A percentile compares a stretch with the other conserved stretches of the same genome.
Evolutionary conservation across 2,113 vertebrate species (phyloP).

Genomic region (Mobula birostris): DNA sequence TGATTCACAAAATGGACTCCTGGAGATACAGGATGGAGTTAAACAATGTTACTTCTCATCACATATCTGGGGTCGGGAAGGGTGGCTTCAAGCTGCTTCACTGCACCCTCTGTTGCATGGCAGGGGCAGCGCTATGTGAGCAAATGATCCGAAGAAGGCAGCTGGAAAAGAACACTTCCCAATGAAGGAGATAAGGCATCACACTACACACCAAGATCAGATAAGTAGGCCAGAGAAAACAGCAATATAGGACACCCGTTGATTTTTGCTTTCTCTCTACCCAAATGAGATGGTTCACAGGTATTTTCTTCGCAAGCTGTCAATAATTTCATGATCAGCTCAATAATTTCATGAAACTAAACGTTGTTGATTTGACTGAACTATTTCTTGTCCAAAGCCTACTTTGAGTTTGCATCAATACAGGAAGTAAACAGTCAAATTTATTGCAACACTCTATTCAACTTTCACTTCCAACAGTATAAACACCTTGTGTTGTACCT

Average conservation of each 20-base stretch:
- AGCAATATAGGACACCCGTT: not conserved
- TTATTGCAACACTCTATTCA: not conserved
- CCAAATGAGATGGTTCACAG: not conserved
- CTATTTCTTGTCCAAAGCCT: not conserved
- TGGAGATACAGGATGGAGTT: not conserved
- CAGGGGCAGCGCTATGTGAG: not conserved
- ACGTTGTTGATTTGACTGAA: not conserved
- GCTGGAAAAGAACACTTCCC: not conserved
- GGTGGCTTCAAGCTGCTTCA: too few species aligned
- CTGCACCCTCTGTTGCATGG: too few species aligned
- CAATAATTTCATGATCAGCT: not conserved
- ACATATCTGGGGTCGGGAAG: too few species aligned
- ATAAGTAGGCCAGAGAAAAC: not conserved
- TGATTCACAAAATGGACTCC: not conserved
- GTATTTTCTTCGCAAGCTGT: not conserved
- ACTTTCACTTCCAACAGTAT: not conserved
- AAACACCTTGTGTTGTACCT: not conserved
- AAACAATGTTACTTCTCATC: not conserved
- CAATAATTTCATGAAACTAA: not conserved
- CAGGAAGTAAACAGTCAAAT: not conserved
- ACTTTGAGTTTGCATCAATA: not conserved
- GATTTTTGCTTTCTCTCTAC: not conserved
- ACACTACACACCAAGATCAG: not conserved
- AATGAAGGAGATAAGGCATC: not conserved
- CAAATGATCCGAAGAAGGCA: not conserved